These are phyloP conservation scores for Thamnophis sirtalis DNA, from an alignment of 2,113 vertebrate genomes.

Conservation along the genomic window DNA sequence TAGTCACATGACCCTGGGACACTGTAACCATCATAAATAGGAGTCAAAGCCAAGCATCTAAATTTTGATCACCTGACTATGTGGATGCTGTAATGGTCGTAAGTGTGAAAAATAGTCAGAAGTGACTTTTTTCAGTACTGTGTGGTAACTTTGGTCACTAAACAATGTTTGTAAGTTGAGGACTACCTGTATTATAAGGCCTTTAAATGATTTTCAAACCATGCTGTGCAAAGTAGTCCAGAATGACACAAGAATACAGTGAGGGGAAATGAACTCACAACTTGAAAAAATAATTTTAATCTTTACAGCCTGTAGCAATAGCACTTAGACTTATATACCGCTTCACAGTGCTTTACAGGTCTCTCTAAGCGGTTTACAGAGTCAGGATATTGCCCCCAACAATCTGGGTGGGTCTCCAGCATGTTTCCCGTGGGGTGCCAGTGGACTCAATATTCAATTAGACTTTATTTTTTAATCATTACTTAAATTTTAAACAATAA, in stretches of 20 bases:
- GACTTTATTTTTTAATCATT: neutral
- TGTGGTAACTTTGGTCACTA: neutral
- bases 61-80: neutral
- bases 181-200: neutral
- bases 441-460: neutral
- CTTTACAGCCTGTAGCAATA: neutral
- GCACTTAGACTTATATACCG: too few relatives aligned
- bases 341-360: too few relatives aligned
- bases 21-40: neutral
- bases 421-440: neutral
- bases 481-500: neutral
- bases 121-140: neutral
- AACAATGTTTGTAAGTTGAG: neutral
- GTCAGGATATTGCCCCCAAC: too few relatives aligned
- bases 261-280: neutral
- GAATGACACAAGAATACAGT: neutral
- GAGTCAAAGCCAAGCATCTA: neutral
- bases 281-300: neutral
- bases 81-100: neutral
- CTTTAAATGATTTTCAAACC: conserved; percentile 18
- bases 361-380: too few relatives aligned
- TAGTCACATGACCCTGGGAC: neutral
- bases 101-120: neutral
- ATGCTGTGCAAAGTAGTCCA: neutral
- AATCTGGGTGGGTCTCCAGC: neutral